phyloP scores from a whole-genome alignment of 2,888 invertebrate genomes.

The Ormyrus rosae region DNA sequence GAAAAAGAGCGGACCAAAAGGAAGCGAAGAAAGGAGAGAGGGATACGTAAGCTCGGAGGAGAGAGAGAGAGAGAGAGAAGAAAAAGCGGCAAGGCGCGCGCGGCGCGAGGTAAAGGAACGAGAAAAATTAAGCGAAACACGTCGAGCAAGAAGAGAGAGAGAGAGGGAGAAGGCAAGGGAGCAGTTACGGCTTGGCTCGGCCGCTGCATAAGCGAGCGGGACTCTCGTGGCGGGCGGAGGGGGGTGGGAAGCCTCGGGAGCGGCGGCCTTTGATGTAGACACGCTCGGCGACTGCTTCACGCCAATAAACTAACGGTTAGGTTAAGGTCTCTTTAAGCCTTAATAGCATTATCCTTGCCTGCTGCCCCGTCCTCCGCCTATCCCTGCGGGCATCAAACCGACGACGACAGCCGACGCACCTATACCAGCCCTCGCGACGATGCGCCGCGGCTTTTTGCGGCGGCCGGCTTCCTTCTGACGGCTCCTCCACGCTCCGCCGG shows the following conservation, averaged over 20 bases:
- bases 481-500: no score
- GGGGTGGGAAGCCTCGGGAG: slow-evolving; percentile 64
- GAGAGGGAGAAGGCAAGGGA: not conserved
- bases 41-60: not conserved
- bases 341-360: slow-evolving; percentile 72
- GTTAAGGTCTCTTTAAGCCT: slow-evolving; percentile 72
- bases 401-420: no score
- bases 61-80: slow-evolving; percentile 2
- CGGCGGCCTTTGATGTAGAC: slow-evolving; percentile 73
- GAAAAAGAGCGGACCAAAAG: slow-evolving; percentile 51
- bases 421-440: no score
- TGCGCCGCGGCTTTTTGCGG: no score
- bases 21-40: slow-evolving; percentile 27
- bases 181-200: slow-evolving; percentile 11
- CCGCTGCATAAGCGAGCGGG: slow-evolving; percentile 8
- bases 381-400: not conserved
- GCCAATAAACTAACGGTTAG: slow-evolving; percentile 74
- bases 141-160: slow-evolving; percentile 24
- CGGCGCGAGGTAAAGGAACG: slow-evolving; percentile 29
- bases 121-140: slow-evolving; percentile 53
- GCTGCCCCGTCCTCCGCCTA: slow-evolving; percentile 7
- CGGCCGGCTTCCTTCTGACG: no score
- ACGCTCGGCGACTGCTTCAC: slow-evolving; percentile 73
- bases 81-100: not conserved
- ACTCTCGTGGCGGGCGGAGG: slow-evolving; percentile 7